Evolutionary conservation across 2,797 vertebrate species (phyloP).

Genomic region (Lagorchestes hirsutus): DNA sequence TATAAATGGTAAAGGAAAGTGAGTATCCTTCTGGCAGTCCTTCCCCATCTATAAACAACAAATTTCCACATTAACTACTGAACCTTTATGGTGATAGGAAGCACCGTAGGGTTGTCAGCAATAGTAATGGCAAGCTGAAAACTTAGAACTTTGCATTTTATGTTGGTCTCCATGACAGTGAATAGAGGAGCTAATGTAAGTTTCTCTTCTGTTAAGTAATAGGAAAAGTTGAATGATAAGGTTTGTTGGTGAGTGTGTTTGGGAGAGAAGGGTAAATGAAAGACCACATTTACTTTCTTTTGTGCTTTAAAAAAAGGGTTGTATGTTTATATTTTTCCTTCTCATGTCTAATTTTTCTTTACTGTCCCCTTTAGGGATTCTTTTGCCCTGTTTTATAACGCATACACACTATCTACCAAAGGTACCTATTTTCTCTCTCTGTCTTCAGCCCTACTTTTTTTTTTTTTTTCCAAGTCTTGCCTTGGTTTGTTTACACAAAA

Average conservation of each 20-base stretch:
- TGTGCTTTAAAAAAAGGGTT: not conserved
- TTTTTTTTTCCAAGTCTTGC: conserved; percentile 70
- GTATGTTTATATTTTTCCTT: not conserved
- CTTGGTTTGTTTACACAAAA: conserved; percentile 75
- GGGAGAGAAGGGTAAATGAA: not conserved
- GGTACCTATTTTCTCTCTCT: not conserved
- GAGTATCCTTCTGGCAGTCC: not conserved
- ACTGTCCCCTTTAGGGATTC: not conserved
- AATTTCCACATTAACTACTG: not conserved
- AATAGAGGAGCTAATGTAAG: not conserved
- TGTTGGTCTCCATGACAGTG: not conserved
- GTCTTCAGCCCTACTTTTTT: not conserved
- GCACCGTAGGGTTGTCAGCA: not conserved
- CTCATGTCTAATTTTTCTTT: conserved; percentile 29
- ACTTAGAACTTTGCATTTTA: not conserved
- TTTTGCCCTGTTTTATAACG: conserved; percentile 5
- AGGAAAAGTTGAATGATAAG: not conserved
- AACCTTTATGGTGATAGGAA: not conserved
- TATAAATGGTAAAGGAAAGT: not conserved
- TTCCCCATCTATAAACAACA: not conserved
- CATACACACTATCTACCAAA: conserved; percentile 21
- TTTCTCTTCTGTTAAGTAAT: not conserved
- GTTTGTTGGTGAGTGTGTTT: not conserved
- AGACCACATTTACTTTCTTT: not conserved
- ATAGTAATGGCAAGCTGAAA: not conserved